Percentiles rank a stretch among this genome's conserved stretches.
Evolutionary conservation across 2,888 invertebrate genomes (phyloP).

Genomic region (Amiota minor): DNA sequence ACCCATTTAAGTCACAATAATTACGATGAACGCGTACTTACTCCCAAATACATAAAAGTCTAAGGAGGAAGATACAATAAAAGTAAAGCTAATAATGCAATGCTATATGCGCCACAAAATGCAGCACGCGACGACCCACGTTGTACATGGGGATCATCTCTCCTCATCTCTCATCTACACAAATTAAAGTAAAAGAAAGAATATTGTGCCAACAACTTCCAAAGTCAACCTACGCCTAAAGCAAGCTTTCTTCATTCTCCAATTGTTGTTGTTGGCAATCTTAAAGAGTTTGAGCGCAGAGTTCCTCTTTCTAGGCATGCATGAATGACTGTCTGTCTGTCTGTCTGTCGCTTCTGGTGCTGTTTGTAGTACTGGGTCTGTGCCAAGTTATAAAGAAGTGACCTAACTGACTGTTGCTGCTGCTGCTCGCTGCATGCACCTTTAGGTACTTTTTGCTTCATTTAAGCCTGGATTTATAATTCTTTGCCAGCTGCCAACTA

Average conservation of each 20-base stretch:
- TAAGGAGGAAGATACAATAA: slow-evolving; percentile 42
- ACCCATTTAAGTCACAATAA: slow-evolving; percentile 69
- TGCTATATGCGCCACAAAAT: not conserved
- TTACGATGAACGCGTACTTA: slow-evolving; percentile 55
- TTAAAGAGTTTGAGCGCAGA: not conserved
- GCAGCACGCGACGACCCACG: slow-evolving; percentile 29
- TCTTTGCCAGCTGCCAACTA: slow-evolving; percentile 60
- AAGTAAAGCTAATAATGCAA: slow-evolving; percentile 30
- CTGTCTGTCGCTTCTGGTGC: not conserved
- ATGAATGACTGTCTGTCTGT: not conserved
- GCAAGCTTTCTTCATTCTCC: no score
- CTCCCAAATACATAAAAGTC: not conserved
- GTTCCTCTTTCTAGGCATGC: slow-evolving; percentile 1
- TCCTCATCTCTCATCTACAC: not conserved
- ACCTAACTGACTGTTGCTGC: slow-evolving; percentile 37
- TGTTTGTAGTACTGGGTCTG: not conserved
- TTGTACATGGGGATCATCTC: not conserved
- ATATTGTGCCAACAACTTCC: no score
- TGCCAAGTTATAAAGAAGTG: not conserved
- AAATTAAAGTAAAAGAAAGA: no score
- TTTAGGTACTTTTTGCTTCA: slow-evolving; percentile 55
- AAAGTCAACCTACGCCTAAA: no score
- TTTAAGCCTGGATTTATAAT: slow-evolving; percentile 69
- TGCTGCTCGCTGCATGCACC: slow-evolving; percentile 36
- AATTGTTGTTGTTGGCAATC: no score